Evolutionary conservation across 2,888 invertebrate genomes (phyloP).

Genomic region (Dendrolimus pini): DNA sequence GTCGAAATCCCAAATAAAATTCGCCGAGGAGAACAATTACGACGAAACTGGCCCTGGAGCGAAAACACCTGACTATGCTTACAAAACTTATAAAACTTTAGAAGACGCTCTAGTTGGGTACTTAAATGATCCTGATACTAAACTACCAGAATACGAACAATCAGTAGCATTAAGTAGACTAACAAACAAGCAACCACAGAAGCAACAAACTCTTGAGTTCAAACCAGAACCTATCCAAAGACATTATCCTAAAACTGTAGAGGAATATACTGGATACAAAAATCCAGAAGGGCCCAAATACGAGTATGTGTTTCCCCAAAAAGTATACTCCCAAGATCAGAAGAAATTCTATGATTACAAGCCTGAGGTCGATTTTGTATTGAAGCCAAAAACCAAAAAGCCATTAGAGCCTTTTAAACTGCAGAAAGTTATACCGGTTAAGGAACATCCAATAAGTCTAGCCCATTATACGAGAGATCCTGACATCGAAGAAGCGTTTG

Average conservation of each 20-base stretch:
- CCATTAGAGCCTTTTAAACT: conserved; percentile 22
- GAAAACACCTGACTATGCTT: conserved; percentile 42
- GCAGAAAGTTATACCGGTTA: conserved; percentile 28
- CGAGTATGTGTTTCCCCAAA: conserved; percentile 4
- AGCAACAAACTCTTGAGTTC: conserved; percentile 3
- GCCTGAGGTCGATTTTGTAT: neutral
- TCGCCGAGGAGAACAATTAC: conserved; percentile 62
- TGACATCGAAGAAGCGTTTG: conserved; percentile 12
- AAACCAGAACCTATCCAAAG: conserved; percentile 10
- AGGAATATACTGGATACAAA: conserved; percentile 30
- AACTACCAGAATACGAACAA: conserved; percentile 48
- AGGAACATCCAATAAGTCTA: conserved; percentile 27
- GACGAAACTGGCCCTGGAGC: conserved; percentile 68
- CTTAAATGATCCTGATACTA: conserved; percentile 57
- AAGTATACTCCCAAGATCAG: conserved; percentile 4
- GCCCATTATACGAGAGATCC: conserved; percentile 29
- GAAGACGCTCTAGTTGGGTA: conserved; percentile 55
- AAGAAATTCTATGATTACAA: neutral
- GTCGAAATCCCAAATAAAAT: conserved; percentile 52
- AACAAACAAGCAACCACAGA: neutral
- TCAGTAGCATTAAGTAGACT: neutral
- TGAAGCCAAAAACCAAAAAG: conserved; percentile 5
- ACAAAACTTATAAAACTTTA: conserved; percentile 47
- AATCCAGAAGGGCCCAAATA: conserved; percentile 5
- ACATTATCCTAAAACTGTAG: conserved; percentile 29